Conservation (phyloP, 2,797 vertebrate species). For the Darevskia mixta region DNA sequence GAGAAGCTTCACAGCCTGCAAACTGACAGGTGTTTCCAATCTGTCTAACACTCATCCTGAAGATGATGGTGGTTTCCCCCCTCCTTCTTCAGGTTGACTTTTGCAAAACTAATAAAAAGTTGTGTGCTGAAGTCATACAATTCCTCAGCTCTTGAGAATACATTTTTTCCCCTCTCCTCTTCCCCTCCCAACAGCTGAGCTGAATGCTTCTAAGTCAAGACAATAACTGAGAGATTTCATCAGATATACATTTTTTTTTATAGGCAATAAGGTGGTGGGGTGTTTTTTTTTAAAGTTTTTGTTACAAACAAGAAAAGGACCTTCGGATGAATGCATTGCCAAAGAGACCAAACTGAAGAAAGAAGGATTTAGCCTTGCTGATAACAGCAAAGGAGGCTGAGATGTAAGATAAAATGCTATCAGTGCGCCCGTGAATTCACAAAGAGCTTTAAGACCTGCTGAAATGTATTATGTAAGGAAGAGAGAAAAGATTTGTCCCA, state of each 20-base stretch:
- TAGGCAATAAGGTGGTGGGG: neutral
- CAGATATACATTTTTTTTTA: neutral
- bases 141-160: too few relatives aligned
- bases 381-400: slow-evolving; percentile 3
- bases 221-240: neutral
- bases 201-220: neutral
- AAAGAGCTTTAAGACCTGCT: slow-evolving; percentile 17
- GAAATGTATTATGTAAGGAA: neutral
- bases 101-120: neutral
- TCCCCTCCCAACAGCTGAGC: neutral
- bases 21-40: neutral
- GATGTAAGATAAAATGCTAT: slow-evolving; percentile 25
- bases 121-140: neutral
- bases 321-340: slow-evolving; percentile 1
- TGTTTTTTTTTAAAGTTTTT: neutral
- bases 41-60: neutral
- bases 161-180: neutral
- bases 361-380: slow-evolving; percentile 9
- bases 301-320: neutral
- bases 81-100: neutral
- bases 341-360: slow-evolving; percentile 1
- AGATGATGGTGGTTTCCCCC: neutral
- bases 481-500: neutral
- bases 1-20: neutral
- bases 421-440: neutral